These are phyloP conservation scores for Tetanocera ferruginea DNA, from an alignment of 2,888 invertebrate genomes.

Conservation along the genomic window DNA sequence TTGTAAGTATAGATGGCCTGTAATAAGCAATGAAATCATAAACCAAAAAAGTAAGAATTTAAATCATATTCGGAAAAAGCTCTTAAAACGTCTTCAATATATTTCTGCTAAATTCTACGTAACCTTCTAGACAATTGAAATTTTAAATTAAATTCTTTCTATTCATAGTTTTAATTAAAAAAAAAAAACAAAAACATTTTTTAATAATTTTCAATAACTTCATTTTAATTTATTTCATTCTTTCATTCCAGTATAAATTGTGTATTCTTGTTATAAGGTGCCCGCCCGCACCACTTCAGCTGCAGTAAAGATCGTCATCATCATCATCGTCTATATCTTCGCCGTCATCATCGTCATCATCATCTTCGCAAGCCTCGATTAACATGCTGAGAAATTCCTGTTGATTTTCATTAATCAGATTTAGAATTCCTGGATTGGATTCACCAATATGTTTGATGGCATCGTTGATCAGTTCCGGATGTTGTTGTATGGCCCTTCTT, in stretches of 20 bases:
- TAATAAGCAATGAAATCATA: too few species aligned
- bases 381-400: conserved; percentile 95
- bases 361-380: conserved; percentile 49
- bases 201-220: neutral
- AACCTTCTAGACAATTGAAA: neutral
- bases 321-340: conserved; percentile 40
- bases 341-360: conserved; percentile 43
- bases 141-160: neutral
- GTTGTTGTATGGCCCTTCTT: conserved; percentile 89
- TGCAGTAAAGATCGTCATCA: conserved; percentile 13
- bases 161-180: neutral
- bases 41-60: too few species aligned
- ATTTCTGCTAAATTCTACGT: neutral
- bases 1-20: too few species aligned
- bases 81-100: neutral
- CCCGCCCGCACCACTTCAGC: neutral
- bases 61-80: too few species aligned
- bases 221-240: conserved; percentile 12
- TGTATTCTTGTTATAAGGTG: neutral
- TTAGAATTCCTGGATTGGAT: conserved; percentile 91
- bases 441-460: conserved; percentile 92
- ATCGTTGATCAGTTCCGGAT: conserved; percentile 89
- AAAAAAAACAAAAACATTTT: neutral
- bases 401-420: conserved; percentile 89
- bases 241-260: neutral